A percentile compares a stretch with the other conserved stretches of the same genome.
Evolutionary conservation across 1,140 invertebrate species (phyloP).

Genomic region (Plectus sambesii): DNA sequence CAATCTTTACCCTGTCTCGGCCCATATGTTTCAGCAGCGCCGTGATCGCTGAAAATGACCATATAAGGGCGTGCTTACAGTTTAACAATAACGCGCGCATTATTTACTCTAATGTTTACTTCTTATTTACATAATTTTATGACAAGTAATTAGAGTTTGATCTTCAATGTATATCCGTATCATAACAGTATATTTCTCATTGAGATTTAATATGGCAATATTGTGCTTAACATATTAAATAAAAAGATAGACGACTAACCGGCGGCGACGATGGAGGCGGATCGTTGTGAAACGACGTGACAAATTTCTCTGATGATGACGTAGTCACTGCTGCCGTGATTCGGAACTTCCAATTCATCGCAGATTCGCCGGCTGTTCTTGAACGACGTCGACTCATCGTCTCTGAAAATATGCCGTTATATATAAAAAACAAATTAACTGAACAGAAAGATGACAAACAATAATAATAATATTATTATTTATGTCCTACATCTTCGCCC

Average conservation of each 20-base stretch:
- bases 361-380: conserved; percentile 42
- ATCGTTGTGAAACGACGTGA: conserved; percentile 36
- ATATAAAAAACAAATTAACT: too few species aligned
- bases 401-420: too few species aligned
- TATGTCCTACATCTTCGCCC: too few species aligned
- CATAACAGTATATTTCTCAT: too few species aligned
- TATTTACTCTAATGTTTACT: conserved; percentile 1
- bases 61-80: conserved; percentile 1
- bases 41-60: conserved; percentile 32
- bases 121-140: not conserved
- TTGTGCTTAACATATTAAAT: too few species aligned
- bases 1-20: conserved; percentile 34
- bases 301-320: conserved; percentile 41
- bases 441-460: too few species aligned
- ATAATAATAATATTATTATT: too few species aligned
- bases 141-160: not conserved
- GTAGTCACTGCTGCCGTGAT: conserved; percentile 40
- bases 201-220: too few species aligned
- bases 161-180: conserved; percentile 1
- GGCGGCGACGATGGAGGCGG: conserved; percentile 41
- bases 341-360: conserved; percentile 42
- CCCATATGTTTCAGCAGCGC: conserved; percentile 40
- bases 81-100: conserved; percentile 5
- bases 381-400: conserved; percentile 36
- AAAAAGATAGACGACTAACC: conserved; percentile 24